These are phyloP conservation scores for Diadromus collaris DNA, from an alignment of 2,888 invertebrate species.

Conservation along the genomic window DNA sequence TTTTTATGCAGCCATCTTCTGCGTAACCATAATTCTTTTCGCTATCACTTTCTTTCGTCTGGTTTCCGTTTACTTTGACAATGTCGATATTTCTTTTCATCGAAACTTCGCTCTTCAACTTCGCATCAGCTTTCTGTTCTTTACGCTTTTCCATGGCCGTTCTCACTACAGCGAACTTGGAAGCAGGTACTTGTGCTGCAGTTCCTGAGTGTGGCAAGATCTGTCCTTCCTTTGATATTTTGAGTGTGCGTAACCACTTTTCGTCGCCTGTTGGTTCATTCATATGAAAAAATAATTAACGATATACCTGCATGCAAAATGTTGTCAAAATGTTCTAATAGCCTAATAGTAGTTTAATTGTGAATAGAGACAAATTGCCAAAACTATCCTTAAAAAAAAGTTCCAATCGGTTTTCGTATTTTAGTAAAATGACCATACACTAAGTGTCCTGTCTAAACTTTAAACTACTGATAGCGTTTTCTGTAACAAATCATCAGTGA, in stretches of 20 bases:
- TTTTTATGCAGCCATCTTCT: not conserved
- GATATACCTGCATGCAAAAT: too few relatives aligned
- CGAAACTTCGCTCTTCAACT: not conserved
- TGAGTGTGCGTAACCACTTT: not conserved
- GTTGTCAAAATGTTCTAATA: too few relatives aligned
- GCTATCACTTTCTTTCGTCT: not conserved
- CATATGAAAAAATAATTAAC: too few relatives aligned
- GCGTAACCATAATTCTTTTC: not conserved
- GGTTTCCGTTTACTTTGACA: not conserved
- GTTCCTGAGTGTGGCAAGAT: not conserved
- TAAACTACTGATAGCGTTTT: too few relatives aligned
- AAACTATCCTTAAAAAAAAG: too few relatives aligned
- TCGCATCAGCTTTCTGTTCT: not conserved
- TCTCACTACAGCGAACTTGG: not conserved
- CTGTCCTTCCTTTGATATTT: not conserved
- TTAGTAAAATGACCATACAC: too few relatives aligned
- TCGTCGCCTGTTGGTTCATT: not conserved
- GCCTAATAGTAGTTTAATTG: too few relatives aligned
- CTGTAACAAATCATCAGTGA: too few relatives aligned
- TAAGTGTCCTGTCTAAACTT: too few relatives aligned
- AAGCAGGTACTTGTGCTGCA: not conserved
- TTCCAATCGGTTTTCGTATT: too few relatives aligned
- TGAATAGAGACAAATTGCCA: too few relatives aligned
- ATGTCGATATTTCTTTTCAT: not conserved
- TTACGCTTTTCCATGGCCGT: not conserved